phyloP scores from a whole-genome alignment of 2,888 invertebrate species.

The Erpobdella octoculata region DNA sequence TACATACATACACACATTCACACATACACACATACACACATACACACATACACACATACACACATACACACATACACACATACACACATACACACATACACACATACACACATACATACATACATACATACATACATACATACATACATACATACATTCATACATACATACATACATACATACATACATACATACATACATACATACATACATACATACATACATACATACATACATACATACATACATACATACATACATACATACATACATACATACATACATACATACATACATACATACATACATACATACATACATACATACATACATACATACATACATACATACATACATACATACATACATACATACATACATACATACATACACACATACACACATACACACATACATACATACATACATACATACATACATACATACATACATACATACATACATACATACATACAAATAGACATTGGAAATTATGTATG shows the following conservation, averaged over 20 bases:
- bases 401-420: constrained; percentile 1
- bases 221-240: neutral
- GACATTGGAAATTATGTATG: too few species aligned
- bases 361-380: constrained; percentile 1
- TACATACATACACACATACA: constrained; percentile 1
- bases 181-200: neutral
- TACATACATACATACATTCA: too few species aligned
- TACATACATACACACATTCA: too few species aligned
- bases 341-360: constrained; percentile 1
- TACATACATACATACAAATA: constrained; percentile 1
- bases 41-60: too few species aligned
- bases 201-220: neutral
- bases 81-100: too few species aligned
- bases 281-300: neutral
- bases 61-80: too few species aligned
- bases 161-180: neutral
- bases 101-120: too few species aligned
- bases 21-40: too few species aligned
- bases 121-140: too few species aligned
- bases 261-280: neutral
- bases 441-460: constrained; percentile 1
- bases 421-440: constrained; percentile 1
- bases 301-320: neutral
- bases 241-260: neutral
- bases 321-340: neutral